Conservation (phyloP, 2,113 vertebrate genomes). For the Pluvialis apricaria region DNA sequence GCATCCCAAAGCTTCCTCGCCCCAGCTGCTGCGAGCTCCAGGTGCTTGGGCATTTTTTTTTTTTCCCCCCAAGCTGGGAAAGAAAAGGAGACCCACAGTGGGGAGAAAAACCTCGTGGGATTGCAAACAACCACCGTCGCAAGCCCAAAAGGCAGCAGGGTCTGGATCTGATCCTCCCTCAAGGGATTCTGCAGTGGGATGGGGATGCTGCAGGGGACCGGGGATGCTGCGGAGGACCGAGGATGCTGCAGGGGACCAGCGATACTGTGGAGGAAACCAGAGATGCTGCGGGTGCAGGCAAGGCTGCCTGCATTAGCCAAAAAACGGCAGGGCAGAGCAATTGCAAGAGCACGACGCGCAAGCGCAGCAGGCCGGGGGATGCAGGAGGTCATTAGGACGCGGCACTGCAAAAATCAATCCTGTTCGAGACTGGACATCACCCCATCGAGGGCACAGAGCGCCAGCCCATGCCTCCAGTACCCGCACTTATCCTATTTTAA, state of each 20-base stretch:
- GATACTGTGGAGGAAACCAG: too few relatives aligned
- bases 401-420: not conserved
- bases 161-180: too few relatives aligned
- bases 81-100: rapidly evolving
- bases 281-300: too few relatives aligned
- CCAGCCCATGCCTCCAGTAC: rapidly evolving
- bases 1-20: not conserved
- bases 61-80: not conserved
- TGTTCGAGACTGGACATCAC: rapidly evolving
- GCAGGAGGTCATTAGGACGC: not conserved
- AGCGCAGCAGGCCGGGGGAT: rapidly evolving
- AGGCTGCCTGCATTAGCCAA: not conserved
- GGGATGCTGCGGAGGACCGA: not conserved
- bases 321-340: rapidly evolving
- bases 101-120: not conserved
- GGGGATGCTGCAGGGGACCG: not conserved
- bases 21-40: not conserved
- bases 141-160: too few relatives aligned
- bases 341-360: not conserved
- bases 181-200: too few relatives aligned
- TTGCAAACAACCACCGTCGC: rapidly evolving
- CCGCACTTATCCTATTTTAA: not conserved
- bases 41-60: rapidly evolving
- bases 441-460: not conserved
- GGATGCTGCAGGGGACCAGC: not conserved